These are phyloP conservation scores for Syndactyla subalaris DNA, from an alignment of 2,797 vertebrate genomes.

Conservation along the genomic window DNA sequence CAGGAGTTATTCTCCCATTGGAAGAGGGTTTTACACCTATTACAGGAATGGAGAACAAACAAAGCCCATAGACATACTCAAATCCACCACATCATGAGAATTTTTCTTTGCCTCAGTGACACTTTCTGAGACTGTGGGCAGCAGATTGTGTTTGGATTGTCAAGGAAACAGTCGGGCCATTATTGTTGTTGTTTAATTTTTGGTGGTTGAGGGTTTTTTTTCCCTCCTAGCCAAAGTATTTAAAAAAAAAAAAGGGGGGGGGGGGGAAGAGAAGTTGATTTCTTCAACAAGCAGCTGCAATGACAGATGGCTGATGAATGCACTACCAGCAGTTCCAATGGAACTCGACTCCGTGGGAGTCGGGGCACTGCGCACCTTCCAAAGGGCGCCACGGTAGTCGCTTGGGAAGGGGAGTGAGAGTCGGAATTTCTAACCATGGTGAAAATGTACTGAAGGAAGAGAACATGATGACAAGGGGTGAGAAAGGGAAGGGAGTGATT, in stretches of 20 bases:
- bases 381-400: constrained; percentile 69
- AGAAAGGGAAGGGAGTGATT: constrained; percentile 70
- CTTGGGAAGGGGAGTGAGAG: constrained; percentile 72
- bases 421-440: constrained; percentile 70
- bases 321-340: constrained; percentile 74
- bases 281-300: constrained; percentile 72
- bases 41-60: not conserved
- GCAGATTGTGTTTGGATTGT: constrained; percentile 69
- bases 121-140: constrained; percentile 35
- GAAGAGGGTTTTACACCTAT: not conserved
- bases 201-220: constrained; percentile 19
- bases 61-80: not conserved
- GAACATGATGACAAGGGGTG: constrained; percentile 75
- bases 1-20: not conserved
- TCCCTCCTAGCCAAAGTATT: constrained; percentile 37
- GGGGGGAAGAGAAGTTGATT: not conserved
- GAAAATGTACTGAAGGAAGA: constrained; percentile 72
- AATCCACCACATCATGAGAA: not conserved
- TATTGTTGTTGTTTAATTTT: constrained; percentile 67
- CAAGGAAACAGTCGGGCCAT: constrained; percentile 49
- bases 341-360: constrained; percentile 75
- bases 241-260: not conserved
- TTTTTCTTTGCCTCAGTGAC: constrained; percentile 5
- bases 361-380: constrained; percentile 67
- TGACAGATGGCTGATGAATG: constrained; percentile 74